Evolutionary conservation across 1,140 invertebrate species (phyloP).

Genomic region (Drepana arcuata): DNA sequence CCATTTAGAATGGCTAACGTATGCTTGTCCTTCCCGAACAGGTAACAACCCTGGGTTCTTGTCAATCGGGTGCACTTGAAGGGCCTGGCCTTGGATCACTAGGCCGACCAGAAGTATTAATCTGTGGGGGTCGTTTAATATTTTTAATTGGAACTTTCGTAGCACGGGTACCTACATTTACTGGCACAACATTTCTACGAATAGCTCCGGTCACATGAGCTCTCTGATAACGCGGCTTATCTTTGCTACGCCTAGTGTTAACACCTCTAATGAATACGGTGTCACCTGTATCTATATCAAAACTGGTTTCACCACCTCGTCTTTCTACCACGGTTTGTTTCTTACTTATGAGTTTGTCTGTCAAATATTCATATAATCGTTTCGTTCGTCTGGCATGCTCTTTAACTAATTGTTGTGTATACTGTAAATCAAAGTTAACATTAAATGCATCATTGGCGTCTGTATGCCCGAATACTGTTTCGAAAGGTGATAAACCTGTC

Average conservation of each 20-base stretch:
- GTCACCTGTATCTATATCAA: conserved; percentile 4
- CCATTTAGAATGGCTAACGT: conserved; percentile 18
- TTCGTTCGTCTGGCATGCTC: too few species aligned
- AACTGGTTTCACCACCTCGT: too few species aligned
- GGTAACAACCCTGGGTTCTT: conserved; percentile 21
- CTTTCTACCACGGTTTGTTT: too few species aligned
- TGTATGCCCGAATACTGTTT: too few species aligned
- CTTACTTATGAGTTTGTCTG: too few species aligned
- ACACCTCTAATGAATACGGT: conserved; percentile 9
- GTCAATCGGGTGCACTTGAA: conserved; percentile 20
- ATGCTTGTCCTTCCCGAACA: conserved; percentile 15
- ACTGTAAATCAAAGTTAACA: conserved; percentile 1
- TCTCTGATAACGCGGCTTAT: conserved; percentile 13
- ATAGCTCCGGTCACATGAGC: conserved; percentile 5
- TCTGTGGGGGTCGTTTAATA: conserved; percentile 19
- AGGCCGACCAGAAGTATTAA: conserved; percentile 5
- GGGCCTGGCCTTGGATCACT: conserved; percentile 12
- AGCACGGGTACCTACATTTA: conserved; percentile 34
- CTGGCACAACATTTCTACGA: conserved; percentile 4
- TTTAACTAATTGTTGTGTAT: too few species aligned
- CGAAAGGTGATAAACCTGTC: conserved; percentile 1
- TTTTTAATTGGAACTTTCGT: conserved; percentile 24
- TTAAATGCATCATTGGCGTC: too few species aligned
- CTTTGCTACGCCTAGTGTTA: conserved; percentile 10
- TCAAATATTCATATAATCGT: too few species aligned